A percentile compares a stretch with the other conserved stretches of the same genome.
Evolutionary conservation across 2,888 invertebrate genomes (phyloP).

Genomic region (Salticus scenicus): DNA sequence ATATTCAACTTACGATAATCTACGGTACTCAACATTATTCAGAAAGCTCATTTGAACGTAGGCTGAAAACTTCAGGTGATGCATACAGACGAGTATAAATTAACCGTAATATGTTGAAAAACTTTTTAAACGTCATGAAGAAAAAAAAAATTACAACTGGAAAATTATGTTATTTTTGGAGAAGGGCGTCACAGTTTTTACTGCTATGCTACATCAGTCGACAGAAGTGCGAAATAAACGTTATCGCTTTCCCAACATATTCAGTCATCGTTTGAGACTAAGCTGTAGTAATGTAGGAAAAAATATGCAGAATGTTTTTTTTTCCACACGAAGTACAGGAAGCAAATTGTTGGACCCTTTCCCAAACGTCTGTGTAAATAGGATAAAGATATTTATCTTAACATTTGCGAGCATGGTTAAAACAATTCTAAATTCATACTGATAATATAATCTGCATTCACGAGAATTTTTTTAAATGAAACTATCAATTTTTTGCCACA

Average conservation of each 20-base stretch:
- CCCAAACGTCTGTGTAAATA: neutral
- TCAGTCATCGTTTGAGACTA: slow-evolving; percentile 25
- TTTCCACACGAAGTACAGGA: neutral
- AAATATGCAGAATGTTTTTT: neutral
- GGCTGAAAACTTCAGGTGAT: neutral
- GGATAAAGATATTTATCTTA: no score
- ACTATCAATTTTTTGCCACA: no score
- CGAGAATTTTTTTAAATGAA: no score
- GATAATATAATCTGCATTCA: no score
- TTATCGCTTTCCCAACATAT: slow-evolving; percentile 24
- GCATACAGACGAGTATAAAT: neutral
- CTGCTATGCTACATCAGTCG: slow-evolving; percentile 11
- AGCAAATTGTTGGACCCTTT: neutral
- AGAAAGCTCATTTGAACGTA: neutral
- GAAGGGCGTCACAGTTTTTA: neutral
- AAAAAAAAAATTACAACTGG: slow-evolving; percentile 15
- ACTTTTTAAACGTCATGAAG: neutral
- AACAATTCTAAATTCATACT: no score
- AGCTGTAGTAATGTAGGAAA: slow-evolving; percentile 10
- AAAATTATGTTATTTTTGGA: slow-evolving; percentile 19
- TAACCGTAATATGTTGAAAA: slow-evolving; percentile 4
- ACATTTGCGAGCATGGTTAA: no score
- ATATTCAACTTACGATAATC: no score
- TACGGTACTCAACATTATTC: neutral
- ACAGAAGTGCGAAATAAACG: slow-evolving; percentile 36